Base-by-base conservation (phyloP, 2,797 vertebrate genomes). In the Echiichthys vipera region DNA sequence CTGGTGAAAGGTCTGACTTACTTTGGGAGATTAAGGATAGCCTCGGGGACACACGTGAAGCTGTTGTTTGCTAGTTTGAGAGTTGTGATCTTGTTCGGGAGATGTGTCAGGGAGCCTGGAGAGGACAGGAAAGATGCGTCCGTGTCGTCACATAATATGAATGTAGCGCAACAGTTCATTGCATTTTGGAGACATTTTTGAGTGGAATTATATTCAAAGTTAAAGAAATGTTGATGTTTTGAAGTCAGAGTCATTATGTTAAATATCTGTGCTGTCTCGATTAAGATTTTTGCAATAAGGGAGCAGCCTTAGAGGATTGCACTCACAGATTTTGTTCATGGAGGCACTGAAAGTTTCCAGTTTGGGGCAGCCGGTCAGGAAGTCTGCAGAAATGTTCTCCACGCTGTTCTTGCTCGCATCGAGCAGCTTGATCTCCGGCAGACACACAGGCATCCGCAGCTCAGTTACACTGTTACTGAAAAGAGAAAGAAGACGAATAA, bases 381-480 rank as follows among this genome's bases (percentile, higher is more conserved):
- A 94, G 68, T 95, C 90, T 3, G 93, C 80, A 61, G 91, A 92
- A 50, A 98, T 84, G 1, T 70, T 89, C 37, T 93, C 90, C 87
- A 99, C 88, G n/a, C 17, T 69, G 88, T 99, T 99, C 89, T 96
- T 98, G 89, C 95, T 97, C 77, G 99, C 88, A 22, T 99, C 98
- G 40, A 99, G 92, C 84, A 94, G 88, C 85, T 94, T 97, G 83
- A 99, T 74, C 81, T 98, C 95, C 37, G 94, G 92, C 59, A 99
- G 94, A 82, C 61, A 78, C 18, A 96, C 81, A 1, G 94, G 91
- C 69, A 69, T 45, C 96, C 42, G n/a, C 0, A 81, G 91, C 61
- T 92, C 90, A 2, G 91, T 85, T 39, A 99, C 92, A 71, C 90
- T 90, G 92, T 99, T 99, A 11, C 30, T 93, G 77, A 25, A 74